phyloP scores from a whole-genome alignment of 2,113 vertebrate species.

The Heterotis niloticus region DNA sequence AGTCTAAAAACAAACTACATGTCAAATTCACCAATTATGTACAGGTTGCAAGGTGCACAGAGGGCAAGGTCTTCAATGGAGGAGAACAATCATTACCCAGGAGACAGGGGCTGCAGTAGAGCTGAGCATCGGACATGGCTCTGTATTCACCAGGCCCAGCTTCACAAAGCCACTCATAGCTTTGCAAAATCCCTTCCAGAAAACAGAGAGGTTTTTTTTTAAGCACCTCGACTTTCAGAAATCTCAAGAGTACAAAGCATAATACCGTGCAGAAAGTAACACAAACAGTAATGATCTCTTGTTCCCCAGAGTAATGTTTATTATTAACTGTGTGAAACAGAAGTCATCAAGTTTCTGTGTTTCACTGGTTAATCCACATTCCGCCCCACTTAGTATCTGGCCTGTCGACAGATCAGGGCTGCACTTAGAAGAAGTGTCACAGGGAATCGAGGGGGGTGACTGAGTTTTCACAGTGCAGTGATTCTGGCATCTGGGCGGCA shows the following conservation, averaged over 20 bases:
- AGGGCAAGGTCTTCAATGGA: not conserved
- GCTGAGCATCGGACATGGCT: constrained; percentile 68
- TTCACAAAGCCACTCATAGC: constrained; percentile 81
- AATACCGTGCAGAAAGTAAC: too few species aligned
- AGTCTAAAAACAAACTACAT: not conserved
- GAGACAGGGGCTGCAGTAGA: constrained; percentile 57
- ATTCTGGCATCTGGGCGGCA: too few species aligned
- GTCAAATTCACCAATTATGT: not conserved
- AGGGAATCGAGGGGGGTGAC: not conserved
- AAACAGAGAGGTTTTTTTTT: constrained; percentile 26
- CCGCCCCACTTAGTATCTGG: too few species aligned
- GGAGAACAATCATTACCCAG: constrained; percentile 75
- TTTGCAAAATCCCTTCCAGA: constrained; percentile 78
- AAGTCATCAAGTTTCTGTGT: too few species aligned
- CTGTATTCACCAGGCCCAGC: constrained; percentile 81
- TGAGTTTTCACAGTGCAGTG: not conserved
- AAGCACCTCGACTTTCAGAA: not conserved
- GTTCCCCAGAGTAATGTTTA: not conserved
- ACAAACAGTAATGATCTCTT: not conserved
- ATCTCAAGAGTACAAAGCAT: not conserved
- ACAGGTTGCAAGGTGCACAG: not conserved
- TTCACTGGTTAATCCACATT: too few species aligned
- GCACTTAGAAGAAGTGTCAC: not conserved
- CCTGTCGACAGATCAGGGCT: too few species aligned
- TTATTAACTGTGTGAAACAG: too few species aligned